Conservation (phyloP, 2,113 vertebrate species). For the Oryzias curvinotus region DNA sequence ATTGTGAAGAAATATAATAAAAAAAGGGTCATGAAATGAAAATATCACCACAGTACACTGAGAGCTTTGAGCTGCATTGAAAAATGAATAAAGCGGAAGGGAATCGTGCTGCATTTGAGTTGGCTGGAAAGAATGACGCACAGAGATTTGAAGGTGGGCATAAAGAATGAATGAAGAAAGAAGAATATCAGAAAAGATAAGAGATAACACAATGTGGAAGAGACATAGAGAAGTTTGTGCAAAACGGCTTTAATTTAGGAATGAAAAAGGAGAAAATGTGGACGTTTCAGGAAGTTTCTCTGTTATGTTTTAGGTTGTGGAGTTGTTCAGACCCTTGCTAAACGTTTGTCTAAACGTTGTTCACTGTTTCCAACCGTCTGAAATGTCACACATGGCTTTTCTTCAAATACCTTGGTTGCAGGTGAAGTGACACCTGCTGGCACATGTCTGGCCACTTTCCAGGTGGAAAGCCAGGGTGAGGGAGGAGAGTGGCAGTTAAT, state of each 20-base stretch:
- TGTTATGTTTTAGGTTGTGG: neutral
- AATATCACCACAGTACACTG: slow-evolving; percentile 10
- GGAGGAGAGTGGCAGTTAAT: slow-evolving; percentile 35
- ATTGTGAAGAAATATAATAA: slow-evolving; percentile 6
- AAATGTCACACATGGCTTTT: slow-evolving; percentile 22
- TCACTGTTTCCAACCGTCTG: slow-evolving; percentile 27
- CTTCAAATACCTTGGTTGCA: slow-evolving; percentile 33
- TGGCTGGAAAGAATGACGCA: neutral
- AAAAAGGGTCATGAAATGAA: slow-evolving; percentile 9
- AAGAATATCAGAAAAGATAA: too few relatives aligned
- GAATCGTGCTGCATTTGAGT: neutral
- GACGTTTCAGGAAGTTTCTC: too few relatives aligned
- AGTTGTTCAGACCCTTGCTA: neutral
- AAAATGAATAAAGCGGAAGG: slow-evolving; percentile 4
- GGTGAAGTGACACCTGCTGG: slow-evolving; percentile 44
- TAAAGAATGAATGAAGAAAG: too few relatives aligned
- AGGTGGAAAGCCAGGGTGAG: slow-evolving; percentile 23
- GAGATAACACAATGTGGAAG: too few relatives aligned
- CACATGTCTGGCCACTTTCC: slow-evolving; percentile 36
- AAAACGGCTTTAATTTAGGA: too few relatives aligned
- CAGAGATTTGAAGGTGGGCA: neutral
- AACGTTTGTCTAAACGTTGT: neutral
- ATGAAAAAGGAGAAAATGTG: too few relatives aligned
- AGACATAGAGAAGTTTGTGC: too few relatives aligned
- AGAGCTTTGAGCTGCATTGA: neutral